Base-by-base conservation (phyloP, 2,888 invertebrate species). In the Papilio gigon region DNA sequence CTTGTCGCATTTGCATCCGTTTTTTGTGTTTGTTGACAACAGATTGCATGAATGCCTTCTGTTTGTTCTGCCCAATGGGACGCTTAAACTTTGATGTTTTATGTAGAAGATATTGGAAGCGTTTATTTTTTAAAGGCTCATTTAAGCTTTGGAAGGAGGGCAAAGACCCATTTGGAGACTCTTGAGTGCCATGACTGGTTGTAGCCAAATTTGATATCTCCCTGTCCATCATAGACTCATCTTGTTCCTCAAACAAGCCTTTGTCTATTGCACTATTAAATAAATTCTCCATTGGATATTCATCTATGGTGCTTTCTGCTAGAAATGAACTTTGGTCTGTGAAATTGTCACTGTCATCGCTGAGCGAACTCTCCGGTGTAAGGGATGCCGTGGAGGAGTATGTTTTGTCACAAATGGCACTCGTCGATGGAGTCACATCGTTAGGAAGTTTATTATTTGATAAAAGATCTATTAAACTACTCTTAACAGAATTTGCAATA, bases 11-110 rank as follows among this genome's bases (percentile, higher is more conserved):
- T 71, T 89, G 89, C 85, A 90, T 88, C 71, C 89, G 84, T 75
- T 92, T 92, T 79, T 91, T 90, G 72, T 92, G 92, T 81, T 92
- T 92, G 77, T 91, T 92, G 0, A 91, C 90, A 64, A 92, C 87
- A 69, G 92, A 91, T 75, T 92, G 92, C 88, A 92, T 91, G 67
- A 92, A 92, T 0, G 90, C 90, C 71, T 91, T 92, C 72, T 92
- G 92, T 72, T 92, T 92, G 77, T 87, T 92, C 69, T 92, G 91
- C 1, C 88, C 86, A 71, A 91, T 90, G 20, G 91, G 92, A 77
- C 91, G 92, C 73, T 92, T 92, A 72, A 90, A 90, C 78, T 92
- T 92, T 5, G 92, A 92, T 9, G 92, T 92, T 78, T 92, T 92
- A 72, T 92, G 92, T 42, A 92, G 84, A 73, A 92, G 81, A 77